Evolutionary conservation across 37 sponge, comb jelly and placozoan genomes (phyloP).

Genomic region (Hexactinellida sp.): DNA sequence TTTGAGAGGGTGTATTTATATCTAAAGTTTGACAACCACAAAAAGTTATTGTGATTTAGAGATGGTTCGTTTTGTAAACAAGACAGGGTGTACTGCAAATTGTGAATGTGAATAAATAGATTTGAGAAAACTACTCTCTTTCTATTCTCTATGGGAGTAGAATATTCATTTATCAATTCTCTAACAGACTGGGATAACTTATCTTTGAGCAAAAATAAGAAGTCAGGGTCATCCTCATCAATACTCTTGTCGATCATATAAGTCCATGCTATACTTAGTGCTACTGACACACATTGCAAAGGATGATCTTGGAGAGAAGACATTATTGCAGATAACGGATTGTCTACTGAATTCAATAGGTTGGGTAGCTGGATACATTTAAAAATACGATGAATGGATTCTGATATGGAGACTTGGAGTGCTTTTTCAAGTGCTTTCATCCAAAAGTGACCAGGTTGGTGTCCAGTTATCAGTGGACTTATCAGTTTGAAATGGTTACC

Average conservation of each 20-base stretch:
- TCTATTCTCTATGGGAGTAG: neutral
- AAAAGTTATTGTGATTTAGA: neutral
- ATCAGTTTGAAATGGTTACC: neutral
- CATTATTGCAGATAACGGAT: neutral
- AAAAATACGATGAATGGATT: neutral
- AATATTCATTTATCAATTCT: neutral
- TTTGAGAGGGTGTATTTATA: neutral
- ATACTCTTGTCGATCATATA: neutral
- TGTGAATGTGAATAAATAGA: neutral
- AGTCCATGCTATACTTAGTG: neutral
- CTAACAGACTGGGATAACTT: neutral
- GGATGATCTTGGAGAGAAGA: neutral
- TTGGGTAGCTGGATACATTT: neutral
- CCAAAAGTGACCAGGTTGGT: constrained; percentile 13
- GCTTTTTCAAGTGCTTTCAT: neutral
- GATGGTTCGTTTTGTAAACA: neutral
- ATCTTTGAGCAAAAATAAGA: neutral
- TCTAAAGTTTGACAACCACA: neutral
- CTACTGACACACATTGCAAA: neutral
- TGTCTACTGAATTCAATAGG: neutral
- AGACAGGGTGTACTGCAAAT: neutral
- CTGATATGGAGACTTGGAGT: neutral
- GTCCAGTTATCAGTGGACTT: neutral
- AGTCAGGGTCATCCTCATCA: neutral
- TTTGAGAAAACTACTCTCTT: neutral